phyloP scores from a whole-genome alignment of 92 coral and sea anemone species.

The Heteractis magnifica region DNA sequence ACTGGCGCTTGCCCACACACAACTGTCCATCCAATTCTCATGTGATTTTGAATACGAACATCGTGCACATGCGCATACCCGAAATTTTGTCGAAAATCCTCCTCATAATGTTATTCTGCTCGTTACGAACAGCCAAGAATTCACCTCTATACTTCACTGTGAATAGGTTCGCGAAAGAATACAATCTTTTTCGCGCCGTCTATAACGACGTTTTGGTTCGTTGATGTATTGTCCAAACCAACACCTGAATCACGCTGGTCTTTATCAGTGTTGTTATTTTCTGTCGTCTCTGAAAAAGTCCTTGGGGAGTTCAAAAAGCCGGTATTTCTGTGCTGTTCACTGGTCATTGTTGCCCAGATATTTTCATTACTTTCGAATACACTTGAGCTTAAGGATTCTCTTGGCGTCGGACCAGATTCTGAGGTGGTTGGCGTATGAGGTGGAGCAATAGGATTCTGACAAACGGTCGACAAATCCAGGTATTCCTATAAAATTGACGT shows the following conservation, averaged over 20 bases:
- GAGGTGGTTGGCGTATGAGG: constrained; percentile 72
- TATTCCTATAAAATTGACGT: constrained; percentile 54
- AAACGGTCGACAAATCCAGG: constrained; percentile 60
- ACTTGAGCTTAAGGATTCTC: constrained; percentile 73
- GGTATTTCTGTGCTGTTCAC: constrained; percentile 29
- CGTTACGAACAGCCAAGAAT: background rate
- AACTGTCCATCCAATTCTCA: background rate
- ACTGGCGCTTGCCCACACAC: constrained; percentile 6
- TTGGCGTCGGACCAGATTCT: constrained; percentile 67
- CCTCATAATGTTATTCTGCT: background rate
- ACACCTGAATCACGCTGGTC: constrained; percentile 48
- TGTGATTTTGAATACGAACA: background rate
- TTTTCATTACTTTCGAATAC: constrained; percentile 77
- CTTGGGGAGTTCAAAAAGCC: constrained; percentile 24
- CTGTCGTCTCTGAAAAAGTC: constrained; percentile 10
- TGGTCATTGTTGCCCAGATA: constrained; percentile 16
- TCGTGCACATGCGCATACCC: constrained; percentile 11
- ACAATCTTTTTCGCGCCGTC: constrained; percentile 40
- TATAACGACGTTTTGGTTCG: constrained; percentile 20
- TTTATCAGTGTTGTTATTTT: constrained; percentile 18
- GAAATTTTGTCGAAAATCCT: background rate
- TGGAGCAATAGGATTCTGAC: constrained; percentile 51
- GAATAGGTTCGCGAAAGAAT: constrained; percentile 52
- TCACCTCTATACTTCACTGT: constrained; percentile 49
- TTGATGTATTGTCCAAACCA: constrained; percentile 26